Evolutionary conservation across 1,140 invertebrate genomes (phyloP).

Genomic region (Cotesia glomerata): DNA sequence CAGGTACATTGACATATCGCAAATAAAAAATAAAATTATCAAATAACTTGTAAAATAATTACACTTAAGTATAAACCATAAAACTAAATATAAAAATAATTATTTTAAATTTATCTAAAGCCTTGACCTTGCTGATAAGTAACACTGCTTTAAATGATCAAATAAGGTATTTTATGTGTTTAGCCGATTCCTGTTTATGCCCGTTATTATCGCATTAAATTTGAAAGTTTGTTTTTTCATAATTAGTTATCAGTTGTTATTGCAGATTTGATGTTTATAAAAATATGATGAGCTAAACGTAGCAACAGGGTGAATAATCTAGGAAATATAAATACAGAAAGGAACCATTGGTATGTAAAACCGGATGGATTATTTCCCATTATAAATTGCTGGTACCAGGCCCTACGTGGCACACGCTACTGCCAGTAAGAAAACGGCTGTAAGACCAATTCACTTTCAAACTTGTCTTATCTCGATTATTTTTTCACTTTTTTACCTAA

Average conservation of each 20-base stretch:
- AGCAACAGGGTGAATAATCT: not conserved
- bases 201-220: too few species aligned
- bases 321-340: not conserved
- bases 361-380: conserved; percentile 55
- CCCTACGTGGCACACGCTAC: conserved; percentile 45
- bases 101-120: too few species aligned
- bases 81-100: too few species aligned
- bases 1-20: not conserved
- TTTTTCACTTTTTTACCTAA: not conserved
- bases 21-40: not conserved
- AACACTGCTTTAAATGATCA: too few species aligned
- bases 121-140: too few species aligned
- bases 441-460: conserved; percentile 13
- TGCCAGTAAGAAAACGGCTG: conserved; percentile 41
- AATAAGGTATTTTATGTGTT: too few species aligned
- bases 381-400: conserved; percentile 47
- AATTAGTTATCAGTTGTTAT: too few species aligned
- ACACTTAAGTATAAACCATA: too few species aligned
- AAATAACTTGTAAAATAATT: not conserved
- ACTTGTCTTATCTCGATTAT: not conserved
- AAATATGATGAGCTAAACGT: not conserved
- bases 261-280: not conserved
- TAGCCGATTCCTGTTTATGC: too few species aligned
- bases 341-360: conserved; percentile 44
- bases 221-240: too few species aligned